Evolutionary conservation across 2,888 invertebrate genomes (phyloP).

Genomic region (Idaea dimidiata): DNA sequence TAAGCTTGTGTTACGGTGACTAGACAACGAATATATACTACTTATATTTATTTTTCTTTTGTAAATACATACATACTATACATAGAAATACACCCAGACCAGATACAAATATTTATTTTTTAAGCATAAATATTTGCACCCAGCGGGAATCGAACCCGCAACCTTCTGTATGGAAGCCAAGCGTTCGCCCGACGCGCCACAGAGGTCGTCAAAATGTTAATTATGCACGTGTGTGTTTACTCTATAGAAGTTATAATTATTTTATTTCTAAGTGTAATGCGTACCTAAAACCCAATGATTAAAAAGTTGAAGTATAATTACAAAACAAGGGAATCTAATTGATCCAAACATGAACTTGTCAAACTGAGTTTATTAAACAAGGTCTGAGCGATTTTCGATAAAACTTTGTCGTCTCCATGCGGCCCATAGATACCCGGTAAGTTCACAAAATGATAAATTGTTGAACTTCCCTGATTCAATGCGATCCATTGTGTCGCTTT

Average conservation of each 20-base stretch:
- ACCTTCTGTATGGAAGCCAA: no score
- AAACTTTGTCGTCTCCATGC: slow-evolving; percentile 56
- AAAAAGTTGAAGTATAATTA: not conserved
- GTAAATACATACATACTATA: no score
- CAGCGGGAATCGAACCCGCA: no score
- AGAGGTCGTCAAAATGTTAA: no score
- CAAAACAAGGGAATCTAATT: slow-evolving; percentile 34
- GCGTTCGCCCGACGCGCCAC: no score
- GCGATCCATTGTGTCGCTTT: slow-evolving; percentile 51
- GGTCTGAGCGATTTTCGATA: slow-evolving; percentile 51
- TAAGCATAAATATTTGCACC: no score
- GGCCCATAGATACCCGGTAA: slow-evolving; percentile 49
- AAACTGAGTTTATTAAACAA: slow-evolving; percentile 55
- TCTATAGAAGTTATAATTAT: not conserved
- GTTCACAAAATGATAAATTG: slow-evolving; percentile 66
- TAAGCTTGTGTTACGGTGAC: no score
- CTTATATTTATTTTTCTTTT: no score
- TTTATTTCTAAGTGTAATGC: not conserved
- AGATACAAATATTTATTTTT: no score
- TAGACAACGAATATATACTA: no score
- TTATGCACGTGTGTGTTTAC: not conserved
- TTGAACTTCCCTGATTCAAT: slow-evolving; percentile 63
- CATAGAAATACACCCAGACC: no score
- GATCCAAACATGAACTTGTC: slow-evolving; percentile 32
- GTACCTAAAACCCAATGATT: not conserved